Conservation (phyloP, 2,888 invertebrate genomes). For the Galerucella calmariensis region DNA sequence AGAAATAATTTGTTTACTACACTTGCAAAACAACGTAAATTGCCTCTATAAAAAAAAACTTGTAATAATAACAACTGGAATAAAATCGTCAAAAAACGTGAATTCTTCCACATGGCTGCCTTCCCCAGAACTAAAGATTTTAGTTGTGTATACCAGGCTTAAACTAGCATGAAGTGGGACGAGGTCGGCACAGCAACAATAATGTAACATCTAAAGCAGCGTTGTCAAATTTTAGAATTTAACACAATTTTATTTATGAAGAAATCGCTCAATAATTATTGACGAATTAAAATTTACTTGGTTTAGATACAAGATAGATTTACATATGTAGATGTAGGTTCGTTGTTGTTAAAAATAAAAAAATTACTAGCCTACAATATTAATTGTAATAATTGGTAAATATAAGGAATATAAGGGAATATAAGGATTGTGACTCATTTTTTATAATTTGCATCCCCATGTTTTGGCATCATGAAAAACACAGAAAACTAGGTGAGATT, state of each 20-base stretch:
- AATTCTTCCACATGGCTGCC: conserved; percentile 45
- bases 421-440: not conserved
- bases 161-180: conserved; percentile 64
- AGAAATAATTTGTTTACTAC: conserved; percentile 12
- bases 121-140: conserved; percentile 44
- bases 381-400: not conserved
- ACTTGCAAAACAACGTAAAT: conserved; percentile 10
- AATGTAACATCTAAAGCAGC: conserved; percentile 54
- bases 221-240: conserved; percentile 40
- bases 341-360: not conserved
- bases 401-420: not conserved
- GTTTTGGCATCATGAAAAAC: too few relatives aligned
- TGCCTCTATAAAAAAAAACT: conserved; percentile 7
- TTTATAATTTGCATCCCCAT: too few relatives aligned
- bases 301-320: not conserved
- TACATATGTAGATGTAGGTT: not conserved
- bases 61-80: conserved; percentile 8
- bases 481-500: too few relatives aligned
- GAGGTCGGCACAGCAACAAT: conserved; percentile 63
- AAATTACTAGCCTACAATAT: not conserved
- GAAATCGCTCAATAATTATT: too few relatives aligned
- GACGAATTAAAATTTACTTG: not conserved
- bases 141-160: conserved; percentile 58
- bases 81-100: conserved; percentile 21
- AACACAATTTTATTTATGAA: not conserved